Evolutionary conservation across 2,113 vertebrate genomes (phyloP).

Genomic region (Psophia crepitans): DNA sequence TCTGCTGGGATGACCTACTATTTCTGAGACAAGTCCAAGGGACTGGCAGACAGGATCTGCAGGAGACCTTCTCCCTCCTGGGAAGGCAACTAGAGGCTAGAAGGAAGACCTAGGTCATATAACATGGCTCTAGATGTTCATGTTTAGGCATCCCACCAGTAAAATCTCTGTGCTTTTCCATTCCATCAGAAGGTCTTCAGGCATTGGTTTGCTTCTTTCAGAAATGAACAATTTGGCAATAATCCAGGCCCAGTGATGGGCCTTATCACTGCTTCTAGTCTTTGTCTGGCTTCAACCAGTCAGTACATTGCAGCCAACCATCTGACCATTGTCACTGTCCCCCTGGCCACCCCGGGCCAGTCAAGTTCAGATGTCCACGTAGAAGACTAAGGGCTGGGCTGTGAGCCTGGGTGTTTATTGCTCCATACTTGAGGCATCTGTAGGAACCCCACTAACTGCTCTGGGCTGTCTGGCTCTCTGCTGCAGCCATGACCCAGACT

Average conservation of each 20-base stretch:
- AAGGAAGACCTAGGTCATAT: neutral
- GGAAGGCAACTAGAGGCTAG: neutral
- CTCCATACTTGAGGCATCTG: neutral
- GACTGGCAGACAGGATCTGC: neutral
- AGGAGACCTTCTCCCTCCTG: neutral
- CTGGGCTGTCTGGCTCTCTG: neutral
- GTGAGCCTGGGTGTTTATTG: neutral
- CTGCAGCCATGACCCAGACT: neutral
- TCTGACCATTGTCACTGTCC: neutral
- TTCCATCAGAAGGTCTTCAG: neutral
- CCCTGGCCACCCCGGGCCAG: neutral
- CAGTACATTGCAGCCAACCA: neutral
- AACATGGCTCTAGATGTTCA: neutral
- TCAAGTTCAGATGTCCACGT: neutral
- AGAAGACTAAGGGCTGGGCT: neutral
- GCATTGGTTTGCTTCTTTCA: neutral
- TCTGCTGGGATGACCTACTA: neutral
- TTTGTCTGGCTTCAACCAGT: neutral
- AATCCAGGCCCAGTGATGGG: neutral
- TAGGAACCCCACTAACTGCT: neutral
- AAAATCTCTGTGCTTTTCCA: neutral
- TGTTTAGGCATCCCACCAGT: neutral
- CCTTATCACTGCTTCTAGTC: neutral
- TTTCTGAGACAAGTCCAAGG: neutral
- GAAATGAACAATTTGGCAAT: neutral